Base-by-base conservation (phyloP, 2,113 vertebrate species). In the Corynorhinus townsendii region DNA sequence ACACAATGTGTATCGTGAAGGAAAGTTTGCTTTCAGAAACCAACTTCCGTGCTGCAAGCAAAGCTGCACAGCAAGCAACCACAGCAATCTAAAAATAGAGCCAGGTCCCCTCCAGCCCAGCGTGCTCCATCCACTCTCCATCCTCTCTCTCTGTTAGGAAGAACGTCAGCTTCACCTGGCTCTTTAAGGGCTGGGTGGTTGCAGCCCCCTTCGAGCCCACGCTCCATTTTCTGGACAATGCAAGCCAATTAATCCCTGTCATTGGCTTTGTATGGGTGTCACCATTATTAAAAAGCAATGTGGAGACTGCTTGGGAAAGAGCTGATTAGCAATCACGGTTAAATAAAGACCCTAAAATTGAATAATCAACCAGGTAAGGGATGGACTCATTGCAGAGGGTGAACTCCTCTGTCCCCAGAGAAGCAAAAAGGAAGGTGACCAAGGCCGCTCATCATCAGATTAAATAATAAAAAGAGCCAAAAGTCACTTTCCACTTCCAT, bases 381-480 rank as follows among this genome's bases (percentile, higher is more conserved):
- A 66, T 17, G 24, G 68, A 47, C 30, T 69, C 40, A 38, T 45
- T 7, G 20, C 62, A 86, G 66, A 56, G 87, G 33, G 43, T 35
- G 1, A 54, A 73, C 35, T 94, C 68, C 47, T 89, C 43, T 19
- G 26, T 72, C 40, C 45, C 64, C 86, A 38, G 92, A 94, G 79
- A 3, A 72, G 45, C 68, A 77, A 68, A 94, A 66, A 17, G 28
- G 15, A 47, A 69, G 40, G 56, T 72, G 54, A 86, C 20, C 40
- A 86, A 77, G 86, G 40, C 38, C 90, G 4, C 35, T 94, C 30
- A n/a, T 66, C 52, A 49, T 80, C 47, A 82, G 9, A 79, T 75
- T 75, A 82, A 96, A 72, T 85, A 69, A 96, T 35, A 40, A 81
- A 91, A 95, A 88, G 11, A 77, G 49, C 45, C 49, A 64, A 96